A percentile compares a stretch with the other conserved stretches of the same genome.
These are phyloP conservation scores for Actenoides lindsayi DNA, from an alignment of 2,113 vertebrate genomes.

Conservation along the genomic window DNA sequence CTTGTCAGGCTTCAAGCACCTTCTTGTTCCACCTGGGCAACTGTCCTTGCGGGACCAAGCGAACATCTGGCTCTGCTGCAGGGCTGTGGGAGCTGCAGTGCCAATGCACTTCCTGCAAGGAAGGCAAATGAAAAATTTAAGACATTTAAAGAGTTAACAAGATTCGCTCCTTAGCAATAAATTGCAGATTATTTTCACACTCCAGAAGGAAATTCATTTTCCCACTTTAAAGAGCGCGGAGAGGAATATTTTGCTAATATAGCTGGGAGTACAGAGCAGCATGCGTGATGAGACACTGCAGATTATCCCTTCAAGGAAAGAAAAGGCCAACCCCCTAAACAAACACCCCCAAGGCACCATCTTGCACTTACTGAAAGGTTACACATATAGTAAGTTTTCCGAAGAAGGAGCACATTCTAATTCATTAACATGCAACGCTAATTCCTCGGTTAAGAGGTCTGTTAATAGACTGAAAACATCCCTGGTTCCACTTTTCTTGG, in stretches of 20 bases:
- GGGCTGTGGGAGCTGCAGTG: rapidly evolving
- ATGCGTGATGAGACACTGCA: neutral
- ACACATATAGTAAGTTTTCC: rapidly evolving
- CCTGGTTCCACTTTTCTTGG: neutral
- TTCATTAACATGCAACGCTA: neutral
- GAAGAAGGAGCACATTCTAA: neutral
- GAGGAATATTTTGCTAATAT: neutral
- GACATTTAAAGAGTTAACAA: neutral
- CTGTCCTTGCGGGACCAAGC: neutral
- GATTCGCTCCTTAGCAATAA: neutral
- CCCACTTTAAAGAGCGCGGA: neutral
- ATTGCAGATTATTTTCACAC: constrained; percentile 8
- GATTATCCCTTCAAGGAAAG: neutral
- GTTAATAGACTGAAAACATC: neutral
- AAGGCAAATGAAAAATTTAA: neutral
- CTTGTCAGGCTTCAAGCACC: neutral
- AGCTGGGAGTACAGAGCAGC: neutral
- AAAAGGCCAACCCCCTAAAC: neutral
- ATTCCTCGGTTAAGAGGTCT: neutral
- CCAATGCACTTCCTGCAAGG: too few species aligned
- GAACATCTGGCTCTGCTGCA: neutral
- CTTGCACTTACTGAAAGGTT: neutral
- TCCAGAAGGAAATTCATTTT: constrained; percentile 39
- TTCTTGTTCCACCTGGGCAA: neutral
- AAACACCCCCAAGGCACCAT: neutral